Evolutionary conservation across 2,113 vertebrate species (phyloP).

Genomic region (Campylomormyrus numenius): DNA sequence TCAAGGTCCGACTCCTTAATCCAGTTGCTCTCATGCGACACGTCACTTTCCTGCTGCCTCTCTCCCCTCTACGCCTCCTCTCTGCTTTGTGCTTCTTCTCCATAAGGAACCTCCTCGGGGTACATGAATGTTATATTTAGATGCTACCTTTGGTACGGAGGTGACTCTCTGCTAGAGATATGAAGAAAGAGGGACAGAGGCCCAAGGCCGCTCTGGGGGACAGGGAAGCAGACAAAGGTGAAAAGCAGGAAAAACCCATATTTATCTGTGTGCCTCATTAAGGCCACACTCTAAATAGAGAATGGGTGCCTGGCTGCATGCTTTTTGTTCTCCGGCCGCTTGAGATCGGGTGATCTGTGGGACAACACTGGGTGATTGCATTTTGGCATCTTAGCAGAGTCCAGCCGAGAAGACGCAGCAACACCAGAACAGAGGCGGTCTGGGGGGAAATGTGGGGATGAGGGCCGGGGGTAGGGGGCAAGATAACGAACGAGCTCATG

Average conservation of each 20-base stretch:
- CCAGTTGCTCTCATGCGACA: neutral
- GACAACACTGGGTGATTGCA: neutral
- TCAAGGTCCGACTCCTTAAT: neutral
- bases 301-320: neutral
- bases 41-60: neutral
- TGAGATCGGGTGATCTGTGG: neutral
- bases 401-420: neutral
- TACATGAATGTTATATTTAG: neutral
- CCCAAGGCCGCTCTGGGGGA: neutral
- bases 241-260: neutral
- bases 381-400: neutral
- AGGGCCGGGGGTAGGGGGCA: neutral
- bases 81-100: neutral
- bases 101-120: neutral
- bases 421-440: neutral
- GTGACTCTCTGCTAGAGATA: neutral
- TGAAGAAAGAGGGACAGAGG: neutral
- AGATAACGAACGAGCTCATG: neutral
- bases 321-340: neutral
- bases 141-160: neutral
- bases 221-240: neutral
- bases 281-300: neutral
- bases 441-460: neutral
- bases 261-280: neutral
- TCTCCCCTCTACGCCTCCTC: neutral